Conservation (phyloP, 2,797 vertebrate genomes). For the Vipera latastei region DNA sequence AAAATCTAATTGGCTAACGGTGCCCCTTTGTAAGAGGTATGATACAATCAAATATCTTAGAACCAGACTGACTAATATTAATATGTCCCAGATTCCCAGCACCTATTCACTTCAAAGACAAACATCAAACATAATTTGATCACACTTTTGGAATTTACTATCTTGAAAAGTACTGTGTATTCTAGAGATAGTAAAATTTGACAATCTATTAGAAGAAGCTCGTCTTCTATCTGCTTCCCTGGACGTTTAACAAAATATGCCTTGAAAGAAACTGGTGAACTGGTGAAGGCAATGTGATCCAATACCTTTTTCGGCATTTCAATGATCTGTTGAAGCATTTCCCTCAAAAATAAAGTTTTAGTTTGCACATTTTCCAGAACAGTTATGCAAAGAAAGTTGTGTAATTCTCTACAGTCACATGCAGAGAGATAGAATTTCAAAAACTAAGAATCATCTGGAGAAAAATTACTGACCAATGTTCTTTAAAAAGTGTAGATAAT, state of each 20-base stretch:
- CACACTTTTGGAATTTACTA: not conserved
- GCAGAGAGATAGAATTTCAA: not conserved
- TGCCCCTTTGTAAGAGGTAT: not conserved
- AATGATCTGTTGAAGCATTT: not conserved
- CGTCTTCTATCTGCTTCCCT: not conserved
- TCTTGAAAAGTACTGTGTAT: not conserved
- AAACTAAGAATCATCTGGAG: not conserved
- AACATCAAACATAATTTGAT: not conserved
- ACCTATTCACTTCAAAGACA: not conserved
- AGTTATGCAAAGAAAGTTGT: not conserved
- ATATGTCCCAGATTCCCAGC: not conserved
- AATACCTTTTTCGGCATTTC: not conserved
- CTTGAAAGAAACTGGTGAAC: accelerated
- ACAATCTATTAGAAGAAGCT: not conserved
- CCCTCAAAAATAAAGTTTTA: accelerated
- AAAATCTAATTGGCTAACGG: not conserved
- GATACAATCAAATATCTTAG: not conserved
- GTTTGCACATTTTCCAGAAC: not conserved
- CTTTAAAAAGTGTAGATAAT: constrained; percentile 4
- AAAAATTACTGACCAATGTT: not conserved
- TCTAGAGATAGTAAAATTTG: not conserved
- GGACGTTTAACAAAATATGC: accelerated
- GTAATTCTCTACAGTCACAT: not conserved
- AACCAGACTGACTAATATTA: not conserved
- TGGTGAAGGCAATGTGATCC: accelerated